Conservation (phyloP, 2,888 invertebrate species). For the Amaurobius ferox region DNA sequence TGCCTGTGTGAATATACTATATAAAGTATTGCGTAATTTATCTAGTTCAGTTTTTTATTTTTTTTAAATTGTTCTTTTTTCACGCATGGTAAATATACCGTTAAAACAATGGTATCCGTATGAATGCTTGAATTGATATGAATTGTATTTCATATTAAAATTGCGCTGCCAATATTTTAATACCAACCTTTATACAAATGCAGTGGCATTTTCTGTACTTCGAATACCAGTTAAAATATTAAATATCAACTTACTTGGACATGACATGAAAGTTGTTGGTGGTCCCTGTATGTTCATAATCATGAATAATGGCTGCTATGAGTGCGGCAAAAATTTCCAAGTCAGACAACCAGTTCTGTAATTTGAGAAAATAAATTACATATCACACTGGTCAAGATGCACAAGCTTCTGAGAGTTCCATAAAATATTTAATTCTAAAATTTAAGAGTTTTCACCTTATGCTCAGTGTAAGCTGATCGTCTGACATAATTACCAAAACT, state of each 20-base stretch:
- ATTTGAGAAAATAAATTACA: conserved; percentile 68
- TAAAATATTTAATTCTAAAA: neutral
- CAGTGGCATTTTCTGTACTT: neutral
- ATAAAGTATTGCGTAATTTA: too few species aligned
- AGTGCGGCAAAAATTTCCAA: conserved; percentile 94
- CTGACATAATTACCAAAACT: neutral
- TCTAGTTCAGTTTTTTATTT: too few species aligned
- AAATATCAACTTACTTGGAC: conserved; percentile 83
- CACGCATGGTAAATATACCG: too few species aligned
- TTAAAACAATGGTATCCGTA: too few species aligned
- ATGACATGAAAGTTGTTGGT: conserved; percentile 98
- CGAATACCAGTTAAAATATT: neutral
- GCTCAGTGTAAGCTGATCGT: conserved; percentile 23
- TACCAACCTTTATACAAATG: too few species aligned
- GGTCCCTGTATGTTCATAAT: conserved; percentile 97
- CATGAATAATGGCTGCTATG: conserved; percentile 94
- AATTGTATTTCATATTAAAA: too few species aligned
- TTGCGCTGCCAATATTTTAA: too few species aligned
- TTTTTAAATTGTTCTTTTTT: too few species aligned
- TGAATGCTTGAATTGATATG: too few species aligned
- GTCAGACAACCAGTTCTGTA: conserved; percentile 93
- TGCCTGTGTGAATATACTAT: too few species aligned
- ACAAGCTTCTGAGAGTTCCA: conserved; percentile 56
- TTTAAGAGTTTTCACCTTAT: conserved; percentile 42
- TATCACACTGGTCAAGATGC: conserved; percentile 41